Evolutionary conservation across 1,140 invertebrate species (phyloP).

Genomic region (Pissodes strobi): DNA sequence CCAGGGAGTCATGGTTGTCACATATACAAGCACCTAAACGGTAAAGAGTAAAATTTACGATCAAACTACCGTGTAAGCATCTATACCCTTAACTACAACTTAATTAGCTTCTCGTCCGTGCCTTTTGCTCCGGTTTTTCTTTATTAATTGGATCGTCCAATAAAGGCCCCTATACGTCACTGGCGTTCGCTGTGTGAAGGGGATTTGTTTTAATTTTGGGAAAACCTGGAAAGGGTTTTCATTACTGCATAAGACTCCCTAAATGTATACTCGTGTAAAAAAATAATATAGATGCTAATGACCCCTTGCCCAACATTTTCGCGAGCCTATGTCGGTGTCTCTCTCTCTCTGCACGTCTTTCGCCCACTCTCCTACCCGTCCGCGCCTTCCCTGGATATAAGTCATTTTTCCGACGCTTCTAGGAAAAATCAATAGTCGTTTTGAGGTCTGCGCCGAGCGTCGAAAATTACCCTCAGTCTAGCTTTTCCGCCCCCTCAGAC

Average conservation of each 20-base stretch:
- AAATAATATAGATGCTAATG: too few species aligned
- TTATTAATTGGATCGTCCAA: slow-evolving; percentile 25
- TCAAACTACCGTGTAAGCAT: slow-evolving; percentile 12
- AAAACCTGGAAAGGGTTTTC: too few species aligned
- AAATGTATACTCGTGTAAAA: too few species aligned
- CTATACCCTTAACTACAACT: slow-evolving; percentile 14
- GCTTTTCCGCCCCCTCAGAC: slow-evolving; percentile 24
- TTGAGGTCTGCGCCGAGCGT: slow-evolving; percentile 32
- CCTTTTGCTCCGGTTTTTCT: slow-evolving; percentile 22
- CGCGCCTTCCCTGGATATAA: slow-evolving; percentile 22
- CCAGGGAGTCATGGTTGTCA: background rate
- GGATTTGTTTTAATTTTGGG: too few species aligned
- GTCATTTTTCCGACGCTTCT: slow-evolving; percentile 36
- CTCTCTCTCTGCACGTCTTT: background rate
- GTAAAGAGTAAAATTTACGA: slow-evolving; percentile 1
- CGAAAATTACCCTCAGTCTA: slow-evolving; percentile 29
- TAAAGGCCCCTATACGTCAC: slow-evolving; percentile 5
- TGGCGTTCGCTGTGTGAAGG: background rate
- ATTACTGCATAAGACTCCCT: too few species aligned
- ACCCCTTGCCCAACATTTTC: too few species aligned
- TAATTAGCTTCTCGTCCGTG: slow-evolving; percentile 13
- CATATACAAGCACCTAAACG: slow-evolving; percentile 3
- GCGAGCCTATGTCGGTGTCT: too few species aligned
- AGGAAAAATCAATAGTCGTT: slow-evolving; percentile 37
- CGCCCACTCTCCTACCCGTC: background rate